A percentile compares a stretch with the other conserved stretches of the same genome.
Evolutionary conservation across 1,140 invertebrate species (phyloP).

Genomic region (Carcinoscorpius rotundicauda): DNA sequence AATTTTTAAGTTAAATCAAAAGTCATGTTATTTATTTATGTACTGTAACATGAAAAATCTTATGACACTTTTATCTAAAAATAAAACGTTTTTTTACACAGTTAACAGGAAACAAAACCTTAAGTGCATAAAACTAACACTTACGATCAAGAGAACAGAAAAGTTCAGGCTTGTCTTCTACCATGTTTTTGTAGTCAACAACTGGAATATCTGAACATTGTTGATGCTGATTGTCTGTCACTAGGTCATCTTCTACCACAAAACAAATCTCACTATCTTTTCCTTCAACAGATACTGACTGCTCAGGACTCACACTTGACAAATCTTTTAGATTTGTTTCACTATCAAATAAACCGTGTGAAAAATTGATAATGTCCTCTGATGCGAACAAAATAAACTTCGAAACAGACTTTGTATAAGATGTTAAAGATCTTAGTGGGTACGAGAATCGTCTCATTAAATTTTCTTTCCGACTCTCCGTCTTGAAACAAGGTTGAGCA

Average conservation of each 20-base stretch:
- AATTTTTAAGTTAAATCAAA: too few species aligned
- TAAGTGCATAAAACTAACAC: constrained; percentile 4
- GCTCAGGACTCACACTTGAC: neutral
- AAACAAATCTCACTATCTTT: neutral
- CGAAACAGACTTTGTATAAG: neutral
- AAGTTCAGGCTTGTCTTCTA: constrained; percentile 18
- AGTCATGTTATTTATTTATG: too few species aligned
- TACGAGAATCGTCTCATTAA: neutral
- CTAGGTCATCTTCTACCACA: neutral
- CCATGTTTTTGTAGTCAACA: constrained; percentile 13
- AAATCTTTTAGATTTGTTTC: too few species aligned
- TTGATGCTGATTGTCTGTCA: neutral
- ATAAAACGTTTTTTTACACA: too few species aligned
- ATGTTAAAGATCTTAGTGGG: neutral
- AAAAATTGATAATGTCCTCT: neutral
- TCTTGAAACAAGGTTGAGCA: neutral
- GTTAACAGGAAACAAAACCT: too few species aligned
- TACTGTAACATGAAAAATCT: too few species aligned
- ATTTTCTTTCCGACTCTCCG: neutral
- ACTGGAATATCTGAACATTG: neutral
- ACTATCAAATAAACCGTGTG: neutral
- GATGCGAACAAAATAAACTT: neutral
- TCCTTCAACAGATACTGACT: neutral
- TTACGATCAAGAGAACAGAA: constrained; percentile 18
- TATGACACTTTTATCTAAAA: too few species aligned